A percentile compares a stretch with the other conserved stretches of the same genome.
Conservation (phyloP, 2,888 invertebrate species). For the Acanthoscelides obtectus region DNA sequence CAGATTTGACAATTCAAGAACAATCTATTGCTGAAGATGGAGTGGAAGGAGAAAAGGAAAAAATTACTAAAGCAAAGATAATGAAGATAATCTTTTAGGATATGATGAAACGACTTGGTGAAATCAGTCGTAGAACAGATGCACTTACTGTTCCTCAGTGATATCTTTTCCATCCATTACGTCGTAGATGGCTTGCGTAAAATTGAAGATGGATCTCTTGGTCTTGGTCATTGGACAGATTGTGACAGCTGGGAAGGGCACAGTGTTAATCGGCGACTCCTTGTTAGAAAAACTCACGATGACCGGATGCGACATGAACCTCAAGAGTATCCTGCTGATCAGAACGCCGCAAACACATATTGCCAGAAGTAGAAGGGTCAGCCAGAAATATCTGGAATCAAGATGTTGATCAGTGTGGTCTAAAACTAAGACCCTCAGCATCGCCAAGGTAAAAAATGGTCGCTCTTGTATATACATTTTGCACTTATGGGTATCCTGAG, state of each 20-base stretch:
- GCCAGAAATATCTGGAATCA: conserved; percentile 19
- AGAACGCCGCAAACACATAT: conserved; percentile 55
- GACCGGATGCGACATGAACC: conserved; percentile 68
- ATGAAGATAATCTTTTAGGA: no score
- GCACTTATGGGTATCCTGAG: no score
- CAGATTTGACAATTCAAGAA: no score
- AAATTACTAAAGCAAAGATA: no score
- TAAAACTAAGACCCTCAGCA: no score
- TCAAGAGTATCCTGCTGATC: conserved; percentile 61
- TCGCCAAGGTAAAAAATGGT: no score
- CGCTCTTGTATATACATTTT: no score
- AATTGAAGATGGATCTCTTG: conserved; percentile 57
- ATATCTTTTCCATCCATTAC: conserved; percentile 37
- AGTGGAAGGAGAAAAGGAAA: no score
- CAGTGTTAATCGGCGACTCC: conserved; percentile 61
- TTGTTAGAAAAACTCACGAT: conserved; percentile 71
- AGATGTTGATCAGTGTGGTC: no score
- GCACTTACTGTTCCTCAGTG: conserved; percentile 51
- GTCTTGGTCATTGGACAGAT: conserved; percentile 34
- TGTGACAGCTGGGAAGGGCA: conserved; percentile 45
- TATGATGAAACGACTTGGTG: no score
- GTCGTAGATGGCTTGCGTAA: conserved; percentile 53
- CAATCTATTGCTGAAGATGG: no score
- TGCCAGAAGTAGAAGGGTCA: conserved; percentile 51
- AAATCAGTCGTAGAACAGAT: no score